These are phyloP conservation scores for Athripsodes cinereus DNA, from an alignment of 2,888 invertebrate species.

Conservation along the genomic window DNA sequence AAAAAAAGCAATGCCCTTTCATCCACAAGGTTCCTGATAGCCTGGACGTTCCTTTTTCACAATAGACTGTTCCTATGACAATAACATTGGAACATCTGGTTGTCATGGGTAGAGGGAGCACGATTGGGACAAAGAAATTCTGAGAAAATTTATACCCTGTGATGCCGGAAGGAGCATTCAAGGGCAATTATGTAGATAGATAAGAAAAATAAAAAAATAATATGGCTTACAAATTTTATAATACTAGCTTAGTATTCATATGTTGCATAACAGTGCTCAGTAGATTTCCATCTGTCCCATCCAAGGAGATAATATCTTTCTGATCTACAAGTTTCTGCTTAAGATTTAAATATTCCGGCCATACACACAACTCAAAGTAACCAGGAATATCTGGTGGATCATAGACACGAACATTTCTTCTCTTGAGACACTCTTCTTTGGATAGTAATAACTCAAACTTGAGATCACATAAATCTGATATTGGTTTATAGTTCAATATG, in stretches of 20 bases:
- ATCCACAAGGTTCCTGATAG: no score
- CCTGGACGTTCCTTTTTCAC: no score
- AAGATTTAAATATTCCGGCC: conserved; percentile 76
- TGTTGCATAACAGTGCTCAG: conserved; percentile 5
- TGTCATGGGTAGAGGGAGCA: no score
- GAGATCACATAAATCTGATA: conserved; percentile 59
- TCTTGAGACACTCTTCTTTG: conserved; percentile 58
- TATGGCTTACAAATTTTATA: no score
- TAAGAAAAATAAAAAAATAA: no score
- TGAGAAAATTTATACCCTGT: no score
- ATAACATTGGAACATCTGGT: no score
- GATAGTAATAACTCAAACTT: conserved; percentile 70
- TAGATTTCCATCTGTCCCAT: conserved; percentile 16
- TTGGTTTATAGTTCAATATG: conserved; percentile 62
- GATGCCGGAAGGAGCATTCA: no score
- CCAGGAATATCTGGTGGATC: conserved; percentile 81
- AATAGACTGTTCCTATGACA: no score
- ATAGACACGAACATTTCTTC: conserved; percentile 62
- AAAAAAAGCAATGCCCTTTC: no score
- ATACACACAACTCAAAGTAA: conserved; percentile 84
- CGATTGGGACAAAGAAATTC: no score
- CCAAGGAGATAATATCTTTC: conserved; percentile 9
- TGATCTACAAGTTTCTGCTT: conserved; percentile 37
- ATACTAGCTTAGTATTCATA: background rate
- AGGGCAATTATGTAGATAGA: no score